phyloP scores from a whole-genome alignment of 2,888 invertebrate species.

The Lagria hirta region DNA sequence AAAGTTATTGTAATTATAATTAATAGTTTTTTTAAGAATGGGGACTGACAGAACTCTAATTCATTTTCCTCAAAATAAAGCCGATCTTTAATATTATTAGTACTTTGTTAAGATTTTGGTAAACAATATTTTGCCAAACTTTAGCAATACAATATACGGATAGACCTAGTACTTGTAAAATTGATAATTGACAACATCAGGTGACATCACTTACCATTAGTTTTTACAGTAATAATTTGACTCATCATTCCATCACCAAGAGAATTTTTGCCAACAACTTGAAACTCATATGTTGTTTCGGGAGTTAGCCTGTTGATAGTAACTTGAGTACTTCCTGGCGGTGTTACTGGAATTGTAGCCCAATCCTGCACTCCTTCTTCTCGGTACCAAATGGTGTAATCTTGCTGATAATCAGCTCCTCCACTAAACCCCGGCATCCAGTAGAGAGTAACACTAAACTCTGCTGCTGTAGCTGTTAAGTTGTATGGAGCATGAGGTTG shows the following conservation, averaged over 20 bases:
- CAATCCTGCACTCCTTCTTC: constrained; percentile 87
- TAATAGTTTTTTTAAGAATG: no score
- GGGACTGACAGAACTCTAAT: no score
- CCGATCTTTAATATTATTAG: no score
- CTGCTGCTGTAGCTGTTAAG: constrained; percentile 82
- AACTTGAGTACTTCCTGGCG: constrained; percentile 84
- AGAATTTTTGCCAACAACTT: constrained; percentile 92
- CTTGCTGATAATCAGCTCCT: constrained; percentile 92
- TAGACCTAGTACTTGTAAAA: neutral
- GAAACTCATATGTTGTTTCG: constrained; percentile 92
- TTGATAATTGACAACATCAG: constrained; percentile 1
- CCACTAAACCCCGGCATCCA: constrained; percentile 97
- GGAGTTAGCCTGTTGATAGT: constrained; percentile 90
- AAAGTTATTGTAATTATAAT: no score
- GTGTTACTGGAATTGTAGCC: constrained; percentile 91
- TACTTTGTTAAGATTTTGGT: no score
- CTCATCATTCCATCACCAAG: constrained; percentile 96
- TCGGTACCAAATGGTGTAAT: constrained; percentile 93
- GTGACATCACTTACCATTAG: constrained; percentile 71
- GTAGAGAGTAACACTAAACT: constrained; percentile 85
- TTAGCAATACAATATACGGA: no score
- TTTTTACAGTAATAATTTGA: constrained; percentile 85
- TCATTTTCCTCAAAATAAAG: no score
- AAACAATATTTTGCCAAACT: no score
- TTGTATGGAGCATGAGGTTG: constrained; percentile 98